Evolutionary conservation across 2,113 vertebrate genomes (phyloP), one percentile per base, ranked within the genome.

Genomic region (Eptesicus fuscus): DNA sequence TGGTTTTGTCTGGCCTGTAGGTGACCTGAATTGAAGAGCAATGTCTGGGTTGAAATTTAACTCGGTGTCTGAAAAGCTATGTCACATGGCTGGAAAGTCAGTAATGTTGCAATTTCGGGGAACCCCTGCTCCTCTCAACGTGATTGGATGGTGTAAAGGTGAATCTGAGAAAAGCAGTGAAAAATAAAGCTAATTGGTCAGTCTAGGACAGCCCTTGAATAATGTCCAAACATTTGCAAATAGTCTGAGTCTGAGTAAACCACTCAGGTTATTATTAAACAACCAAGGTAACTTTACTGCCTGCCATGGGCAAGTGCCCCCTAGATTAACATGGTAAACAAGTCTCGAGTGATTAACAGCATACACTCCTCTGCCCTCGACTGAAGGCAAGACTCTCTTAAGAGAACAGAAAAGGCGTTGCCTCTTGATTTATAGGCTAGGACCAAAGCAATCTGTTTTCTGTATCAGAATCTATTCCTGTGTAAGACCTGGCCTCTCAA

Each of bases 281-380:
- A 98, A 97, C 82, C 83, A 95, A 97, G 96, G 92, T 95, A 98
- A 97, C 80, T 98, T 97, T 88, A 89, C 42, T 91, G 90, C 76
- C 93, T 90, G 93, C 95, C 85, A 49, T 87, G 84, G 95, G 95
- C 95, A 92, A 96, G 70, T 83, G 93, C 91, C 92, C 94, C 94
- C 83, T 56, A 95, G 95, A 96, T 97, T 92, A 97, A 79, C 35
- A n/a, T 49, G 94, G 97, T 93, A 95, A 97, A 97, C 94, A 97
- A 67, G 88, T 93, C 95, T 79, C 3, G 3, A 91, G 86, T 96
- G 88, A 96, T 95, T 97, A 95, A 97, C 83, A 88, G 92, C 67
- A 95, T n/a, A 91, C 32, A 82, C n/a, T 79, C 56, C 71, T 92
- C 83, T 94, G 32, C 79, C 89, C 91, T 96, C 59, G 71, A 67